Conservation (phyloP, 1,140 invertebrate genomes). For the Heliconius eleuchia region DNA sequence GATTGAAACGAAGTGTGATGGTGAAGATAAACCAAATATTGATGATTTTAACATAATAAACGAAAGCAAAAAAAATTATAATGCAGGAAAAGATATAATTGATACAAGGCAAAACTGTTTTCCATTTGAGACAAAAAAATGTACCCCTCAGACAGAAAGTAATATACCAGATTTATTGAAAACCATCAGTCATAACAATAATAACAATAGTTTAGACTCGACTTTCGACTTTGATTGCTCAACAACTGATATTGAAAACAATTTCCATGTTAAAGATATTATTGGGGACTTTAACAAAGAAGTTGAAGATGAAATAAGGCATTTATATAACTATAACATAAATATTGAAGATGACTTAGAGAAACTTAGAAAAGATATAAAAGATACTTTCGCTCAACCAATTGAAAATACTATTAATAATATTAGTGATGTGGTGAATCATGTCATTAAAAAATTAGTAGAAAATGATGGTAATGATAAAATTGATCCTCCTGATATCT, state of each 20-base stretch:
- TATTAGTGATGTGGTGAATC: constrained; percentile 79
- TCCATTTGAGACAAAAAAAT: not conserved
- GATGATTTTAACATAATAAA: not conserved
- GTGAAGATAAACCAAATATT: not conserved
- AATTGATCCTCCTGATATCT: constrained; percentile 37
- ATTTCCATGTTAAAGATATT: constrained; percentile 75
- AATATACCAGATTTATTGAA: constrained; percentile 72
- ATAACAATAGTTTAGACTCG: constrained; percentile 58
- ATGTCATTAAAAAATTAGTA: constrained; percentile 76
- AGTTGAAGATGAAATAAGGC: constrained; percentile 80
- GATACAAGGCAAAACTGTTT: not conserved
- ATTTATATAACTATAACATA: constrained; percentile 72
- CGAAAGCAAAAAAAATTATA: not conserved
- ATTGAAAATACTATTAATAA: constrained; percentile 78
- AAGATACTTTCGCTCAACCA: constrained; percentile 75
- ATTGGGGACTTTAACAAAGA: constrained; percentile 82
- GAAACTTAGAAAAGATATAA: constrained; percentile 77
- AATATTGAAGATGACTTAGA: constrained; percentile 78
- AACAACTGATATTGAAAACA: constrained; percentile 73
- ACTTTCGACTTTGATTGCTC: constrained; percentile 58
- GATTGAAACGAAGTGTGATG: constrained; percentile 26
- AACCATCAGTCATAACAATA: constrained; percentile 56
- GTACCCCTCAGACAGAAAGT: constrained; percentile 40
- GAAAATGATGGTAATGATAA: constrained; percentile 53
- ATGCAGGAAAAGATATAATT: not conserved